Evolutionary conservation across 2,888 invertebrate species (phyloP), one percentile per base, ranked within the genome.

Genomic region (Drosophila austrosaltans): DNA sequence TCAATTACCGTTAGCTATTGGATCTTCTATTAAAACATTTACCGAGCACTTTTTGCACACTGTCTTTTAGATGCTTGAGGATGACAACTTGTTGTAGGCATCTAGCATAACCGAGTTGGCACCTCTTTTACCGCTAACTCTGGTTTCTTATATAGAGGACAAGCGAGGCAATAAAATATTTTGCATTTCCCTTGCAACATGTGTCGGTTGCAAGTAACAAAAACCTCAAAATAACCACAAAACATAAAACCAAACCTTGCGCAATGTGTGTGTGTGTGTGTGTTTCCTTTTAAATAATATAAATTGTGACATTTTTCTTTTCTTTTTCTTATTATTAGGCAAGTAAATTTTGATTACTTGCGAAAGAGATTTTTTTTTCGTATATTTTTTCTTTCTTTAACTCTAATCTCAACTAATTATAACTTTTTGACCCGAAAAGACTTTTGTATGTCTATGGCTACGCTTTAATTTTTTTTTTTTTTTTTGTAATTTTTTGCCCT

Each of bases 351-450:
- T 39, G 39, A 40, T 40, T n/a, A 2, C 8, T 22, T 44, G 48
- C 10, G 10, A 48, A 4, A 48, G 25, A 25, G 22, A 25, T 16
- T 22, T 12, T 25, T 25, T 25, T 25, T 22, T 22, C 44, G 16
- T 20, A 6, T 42, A 6, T 6, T 44, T 44, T 20, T 22, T 48
- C 3, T 3, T 8, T 8, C 22, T 48, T 20, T 16, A 48, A 48
- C 22, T 48, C 22, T 58, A 53, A 66, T 61, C 44, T 56, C 66
- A 78, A 79, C 75, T 84, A 87, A 82, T 82, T 87, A 82, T 73
- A 87, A 82, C 72, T 87, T 82, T 79, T 32, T 40, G 58, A 58
- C 58, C 58, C 39, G 36, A 60, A 44, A 48, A 48, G 8, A 60
- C 54, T 66, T 71, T 71, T 71, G 71, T 72, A 65, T 73, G 59